These are phyloP conservation scores for Acanthosepion esculentum DNA, from an alignment of 2,888 invertebrate species.

Conservation along the genomic window DNA sequence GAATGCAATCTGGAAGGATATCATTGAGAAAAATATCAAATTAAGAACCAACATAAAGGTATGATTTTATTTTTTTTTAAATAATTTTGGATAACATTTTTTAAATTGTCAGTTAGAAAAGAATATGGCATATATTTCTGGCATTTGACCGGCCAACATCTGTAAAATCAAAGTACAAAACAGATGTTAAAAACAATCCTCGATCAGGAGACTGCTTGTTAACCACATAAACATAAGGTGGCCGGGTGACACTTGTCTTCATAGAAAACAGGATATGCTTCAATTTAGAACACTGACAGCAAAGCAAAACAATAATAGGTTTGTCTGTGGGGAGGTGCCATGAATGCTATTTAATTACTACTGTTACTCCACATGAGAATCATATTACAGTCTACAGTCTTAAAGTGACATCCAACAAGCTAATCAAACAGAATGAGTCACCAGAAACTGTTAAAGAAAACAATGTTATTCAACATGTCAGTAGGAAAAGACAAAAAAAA, in stretches of 20 bases:
- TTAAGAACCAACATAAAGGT: too few species aligned
- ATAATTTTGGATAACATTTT: too few species aligned
- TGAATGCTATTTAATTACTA: not conserved
- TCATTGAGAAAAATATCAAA: too few species aligned
- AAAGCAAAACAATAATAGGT: not conserved
- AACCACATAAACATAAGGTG: not conserved
- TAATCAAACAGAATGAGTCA: constrained; percentile 33
- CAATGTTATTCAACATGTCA: not conserved
- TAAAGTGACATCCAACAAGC: constrained; percentile 21
- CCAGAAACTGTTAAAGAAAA: not conserved
- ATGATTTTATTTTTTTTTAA: too few species aligned
- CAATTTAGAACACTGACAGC: not conserved
- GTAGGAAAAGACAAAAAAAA: not conserved
- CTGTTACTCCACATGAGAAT: not conserved
- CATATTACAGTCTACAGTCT: not conserved
- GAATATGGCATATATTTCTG: not conserved
- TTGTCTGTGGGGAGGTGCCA: too few species aligned
- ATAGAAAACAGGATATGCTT: not conserved
- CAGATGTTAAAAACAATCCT: not conserved
- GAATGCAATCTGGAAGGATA: too few species aligned
- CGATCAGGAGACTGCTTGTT: not conserved
- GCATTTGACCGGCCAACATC: not conserved
- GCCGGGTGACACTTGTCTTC: not conserved
- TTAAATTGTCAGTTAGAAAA: too few species aligned
- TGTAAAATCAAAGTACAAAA: not conserved